Evolutionary conservation across 1,140 invertebrate species (phyloP), one percentile per base, ranked within the genome.

Genomic region (Nomia melanderi): DNA sequence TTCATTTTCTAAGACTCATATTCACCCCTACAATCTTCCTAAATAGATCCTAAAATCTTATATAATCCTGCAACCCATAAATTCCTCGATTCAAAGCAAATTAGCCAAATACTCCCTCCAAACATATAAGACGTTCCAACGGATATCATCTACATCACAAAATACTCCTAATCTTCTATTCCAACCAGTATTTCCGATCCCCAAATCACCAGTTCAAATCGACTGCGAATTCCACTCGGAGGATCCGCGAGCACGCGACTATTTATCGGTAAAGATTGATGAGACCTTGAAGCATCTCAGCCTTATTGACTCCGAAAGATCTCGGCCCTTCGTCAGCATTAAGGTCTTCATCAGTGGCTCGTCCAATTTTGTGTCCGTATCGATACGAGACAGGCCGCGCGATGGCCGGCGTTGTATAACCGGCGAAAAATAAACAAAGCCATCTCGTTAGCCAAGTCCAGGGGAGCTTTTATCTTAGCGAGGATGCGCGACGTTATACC

Each of bases 401-500:
- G 41, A 44, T 29, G 57, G 17, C n/a, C 59, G 50, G 66, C 41
- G 77, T 12, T 4, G 59, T 83, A 47, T 81, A 83, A 44, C 36
- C 83, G 72, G 77, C 69, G 54, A 59, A 84, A 84, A 84, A 84
- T 84, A 84, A 84, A 84, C 78, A 83, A 84, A 81, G 63, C 54
- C 29, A 57, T 84, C 83, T 84, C 78, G 82, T 84, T 84, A 84
- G 69, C 53, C 81, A 73, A 78, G 73, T 66, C 20, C 8, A 6
- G 20, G 53, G 74, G 59, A 44, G 69, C 83, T 84, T 80, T 81
- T 83, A 84, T 83, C 72, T 79, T 53, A 76, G 56, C 81, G 84
- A 77, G 88, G 84, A 87, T 90, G 82, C 72, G 83, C 79, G 87
- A 78, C 82, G 85, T 90, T 89, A 90, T 85, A 90, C 84, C 90